These are phyloP conservation scores for Sebastes steindachneri DNA, from an alignment of 2,797 vertebrate genomes.

Conservation along the genomic window DNA sequence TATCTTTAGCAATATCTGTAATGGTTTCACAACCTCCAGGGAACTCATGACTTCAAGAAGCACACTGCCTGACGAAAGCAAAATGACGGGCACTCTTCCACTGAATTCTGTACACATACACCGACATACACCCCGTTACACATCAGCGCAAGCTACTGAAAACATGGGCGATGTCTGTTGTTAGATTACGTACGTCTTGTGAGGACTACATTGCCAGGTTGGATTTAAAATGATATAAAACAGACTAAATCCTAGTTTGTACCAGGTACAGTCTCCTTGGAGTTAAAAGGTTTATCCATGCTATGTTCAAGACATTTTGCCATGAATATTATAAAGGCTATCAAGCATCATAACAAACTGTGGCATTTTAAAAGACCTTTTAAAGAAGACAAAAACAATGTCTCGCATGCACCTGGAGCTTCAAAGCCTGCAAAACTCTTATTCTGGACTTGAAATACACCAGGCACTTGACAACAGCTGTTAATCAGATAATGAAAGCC, in stretches of 20 bases:
- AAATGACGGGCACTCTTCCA: constrained; percentile 13
- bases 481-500: constrained; percentile 83
- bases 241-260: constrained; percentile 34
- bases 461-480: constrained; percentile 79
- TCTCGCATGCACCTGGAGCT: constrained; percentile 74
- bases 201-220: background rate
- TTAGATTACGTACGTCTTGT: background rate
- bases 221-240: constrained; percentile 37
- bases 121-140: background rate
- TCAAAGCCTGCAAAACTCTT: constrained; percentile 70
- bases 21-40: constrained; percentile 28
- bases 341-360: constrained; percentile 39
- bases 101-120: constrained; percentile 14
- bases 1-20: constrained; percentile 3
- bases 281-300: constrained; percentile 22
- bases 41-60: background rate
- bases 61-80: background rate
- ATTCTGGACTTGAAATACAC: constrained; percentile 77
- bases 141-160: constrained; percentile 13
- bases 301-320: constrained; percentile 16
- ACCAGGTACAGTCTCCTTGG: constrained; percentile 43
- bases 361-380: constrained; percentile 64
- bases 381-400: constrained; percentile 62
- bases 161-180: background rate
- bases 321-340: constrained; percentile 30